Evolutionary conservation across 2,113 vertebrate species (phyloP).

Genomic region (Vidua macroura): DNA sequence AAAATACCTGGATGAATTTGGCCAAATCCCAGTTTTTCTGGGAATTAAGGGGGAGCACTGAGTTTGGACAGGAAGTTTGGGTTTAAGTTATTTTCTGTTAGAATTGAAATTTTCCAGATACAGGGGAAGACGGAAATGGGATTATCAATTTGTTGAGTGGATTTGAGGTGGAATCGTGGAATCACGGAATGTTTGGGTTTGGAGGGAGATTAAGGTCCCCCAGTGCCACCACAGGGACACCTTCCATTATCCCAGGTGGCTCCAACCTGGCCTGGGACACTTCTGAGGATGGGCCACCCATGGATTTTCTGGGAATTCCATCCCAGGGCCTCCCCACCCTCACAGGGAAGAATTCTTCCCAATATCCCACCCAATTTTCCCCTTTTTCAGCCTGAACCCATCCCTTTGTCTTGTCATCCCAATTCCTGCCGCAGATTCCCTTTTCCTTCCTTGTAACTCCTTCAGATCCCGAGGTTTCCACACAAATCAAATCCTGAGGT

Average conservation of each 20-base stretch:
- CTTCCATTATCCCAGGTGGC: rapidly evolving
- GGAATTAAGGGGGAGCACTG: not conserved
- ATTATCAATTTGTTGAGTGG: not conserved
- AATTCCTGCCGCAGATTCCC: not conserved
- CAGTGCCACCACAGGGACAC: not conserved
- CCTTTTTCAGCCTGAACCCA: too few relatives aligned
- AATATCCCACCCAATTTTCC: too few relatives aligned
- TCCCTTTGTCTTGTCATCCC: too few relatives aligned
- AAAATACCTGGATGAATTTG: rapidly evolving
- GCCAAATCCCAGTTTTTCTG: not conserved
- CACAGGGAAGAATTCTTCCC: not conserved
- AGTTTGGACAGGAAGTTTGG: not conserved
- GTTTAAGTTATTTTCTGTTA: rapidly evolving
- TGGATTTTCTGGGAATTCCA: not conserved
- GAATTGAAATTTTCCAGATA: not conserved
- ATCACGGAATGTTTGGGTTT: not conserved
- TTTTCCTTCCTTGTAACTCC: not conserved
- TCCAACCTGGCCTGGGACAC: not conserved
- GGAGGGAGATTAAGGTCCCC: not conserved
- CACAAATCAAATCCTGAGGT: rapidly evolving
- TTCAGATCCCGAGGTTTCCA: not conserved
- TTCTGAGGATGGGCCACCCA: not conserved
- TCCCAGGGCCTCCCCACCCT: not conserved
- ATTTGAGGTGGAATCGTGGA: rapidly evolving
- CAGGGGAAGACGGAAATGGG: not conserved